Conservation (phyloP, 2,113 vertebrate species). For the Apteryx owenii region DNA sequence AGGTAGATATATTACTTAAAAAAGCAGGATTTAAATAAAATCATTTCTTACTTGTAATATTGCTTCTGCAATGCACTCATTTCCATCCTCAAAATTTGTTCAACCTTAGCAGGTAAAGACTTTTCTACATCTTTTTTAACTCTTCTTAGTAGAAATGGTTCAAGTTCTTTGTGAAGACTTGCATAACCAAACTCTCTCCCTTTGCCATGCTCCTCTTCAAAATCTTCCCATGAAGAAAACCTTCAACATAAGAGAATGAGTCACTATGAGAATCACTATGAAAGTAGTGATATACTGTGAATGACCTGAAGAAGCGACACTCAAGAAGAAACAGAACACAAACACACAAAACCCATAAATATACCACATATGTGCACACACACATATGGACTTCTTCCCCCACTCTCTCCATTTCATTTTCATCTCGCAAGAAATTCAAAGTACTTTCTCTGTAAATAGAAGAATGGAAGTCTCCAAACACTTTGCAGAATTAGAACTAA, state of each 20-base stretch:
- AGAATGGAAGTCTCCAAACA: neutral
- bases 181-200: conserved; percentile 95
- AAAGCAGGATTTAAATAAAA: neutral
- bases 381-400: neutral
- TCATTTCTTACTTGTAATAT: conserved; percentile 93
- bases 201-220: conserved; percentile 98
- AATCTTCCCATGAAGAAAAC: conserved; percentile 97
- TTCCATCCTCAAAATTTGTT: conserved; percentile 97
- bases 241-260: conserved; percentile 71
- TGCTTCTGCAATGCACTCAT: conserved; percentile 99
- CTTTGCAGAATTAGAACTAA: neutral
- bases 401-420: neutral
- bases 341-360: neutral
- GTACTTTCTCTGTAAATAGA: neutral
- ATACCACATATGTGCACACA: neutral
- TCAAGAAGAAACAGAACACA: neutral
- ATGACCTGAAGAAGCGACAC: neutral
- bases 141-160: conserved; percentile 93
- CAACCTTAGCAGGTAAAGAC: conserved; percentile 97
- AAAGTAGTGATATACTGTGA: neutral
- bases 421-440: neutral
- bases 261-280: neutral
- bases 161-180: conserved; percentile 97
- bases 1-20: neutral
- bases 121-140: conserved; percentile 99